Conservation (phyloP, 2,797 vertebrate genomes). For the Spatula versicolor region DNA sequence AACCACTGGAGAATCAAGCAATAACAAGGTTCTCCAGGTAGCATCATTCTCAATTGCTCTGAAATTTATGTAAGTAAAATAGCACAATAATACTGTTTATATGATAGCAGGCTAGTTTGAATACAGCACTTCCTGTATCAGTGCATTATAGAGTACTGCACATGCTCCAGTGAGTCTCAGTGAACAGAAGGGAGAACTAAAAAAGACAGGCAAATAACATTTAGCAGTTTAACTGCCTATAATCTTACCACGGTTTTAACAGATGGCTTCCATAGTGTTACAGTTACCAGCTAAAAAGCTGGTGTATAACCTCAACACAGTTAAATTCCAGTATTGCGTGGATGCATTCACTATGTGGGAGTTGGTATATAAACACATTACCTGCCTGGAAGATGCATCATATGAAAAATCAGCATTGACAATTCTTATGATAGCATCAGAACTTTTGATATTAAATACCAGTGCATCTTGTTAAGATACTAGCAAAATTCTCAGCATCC, state of each 20-base stretch:
- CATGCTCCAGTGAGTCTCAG: conserved; percentile 28
- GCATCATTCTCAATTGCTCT: background rate
- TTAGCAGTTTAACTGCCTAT: conserved; percentile 51
- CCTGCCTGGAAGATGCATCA: background rate
- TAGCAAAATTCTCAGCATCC: background rate
- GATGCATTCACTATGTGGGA: background rate
- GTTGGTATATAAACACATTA: conserved; percentile 20
- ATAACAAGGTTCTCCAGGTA: background rate
- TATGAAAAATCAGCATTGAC: background rate
- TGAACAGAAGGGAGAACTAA: conserved; percentile 62
- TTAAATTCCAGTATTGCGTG: background rate
- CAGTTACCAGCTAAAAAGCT: background rate
- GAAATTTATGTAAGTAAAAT: background rate
- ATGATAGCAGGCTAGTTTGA: background rate
- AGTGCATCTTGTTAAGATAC: background rate
- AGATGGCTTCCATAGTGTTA: conserved; percentile 47
- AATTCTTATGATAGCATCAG: background rate
- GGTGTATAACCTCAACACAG: background rate
- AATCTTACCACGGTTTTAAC: conserved; percentile 34
- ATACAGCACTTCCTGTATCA: background rate
- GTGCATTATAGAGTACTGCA: background rate
- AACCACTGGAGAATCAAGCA: background rate
- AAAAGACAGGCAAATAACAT: conserved; percentile 52
- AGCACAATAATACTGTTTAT: background rate
- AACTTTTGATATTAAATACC: background rate